These are phyloP conservation scores for Aythya baeri DNA, from an alignment of 2,113 vertebrate genomes.

Conservation along the genomic window DNA sequence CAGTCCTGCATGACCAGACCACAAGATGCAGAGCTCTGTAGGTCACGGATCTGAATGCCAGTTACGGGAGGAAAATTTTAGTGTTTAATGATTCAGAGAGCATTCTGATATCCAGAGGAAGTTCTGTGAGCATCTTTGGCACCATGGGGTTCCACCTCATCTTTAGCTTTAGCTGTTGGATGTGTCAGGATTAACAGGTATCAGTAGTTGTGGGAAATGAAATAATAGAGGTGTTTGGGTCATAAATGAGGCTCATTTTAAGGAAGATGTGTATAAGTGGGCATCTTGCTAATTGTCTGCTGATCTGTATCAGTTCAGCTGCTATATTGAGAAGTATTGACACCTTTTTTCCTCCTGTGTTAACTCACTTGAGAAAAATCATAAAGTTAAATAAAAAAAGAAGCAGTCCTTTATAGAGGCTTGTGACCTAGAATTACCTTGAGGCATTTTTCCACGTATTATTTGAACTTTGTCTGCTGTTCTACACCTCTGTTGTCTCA, in stretches of 20 bases:
- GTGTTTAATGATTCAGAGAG: not conserved
- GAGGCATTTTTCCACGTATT: not conserved
- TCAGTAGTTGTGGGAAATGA: not conserved
- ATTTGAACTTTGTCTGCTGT: not conserved
- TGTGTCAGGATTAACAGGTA: not conserved
- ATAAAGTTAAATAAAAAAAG: not conserved
- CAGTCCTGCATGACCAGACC: accelerated
- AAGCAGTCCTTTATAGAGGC: not conserved
- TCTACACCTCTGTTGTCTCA: not conserved
- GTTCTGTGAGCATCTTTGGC: not conserved
- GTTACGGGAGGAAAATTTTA: not conserved
- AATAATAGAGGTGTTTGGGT: not conserved
- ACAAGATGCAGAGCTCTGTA: not conserved
- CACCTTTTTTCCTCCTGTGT: not conserved
- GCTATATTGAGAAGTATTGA: not conserved
- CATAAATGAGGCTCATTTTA: not conserved
- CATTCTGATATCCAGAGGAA: not conserved
- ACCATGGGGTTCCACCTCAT: not conserved
- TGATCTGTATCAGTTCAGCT: not conserved
- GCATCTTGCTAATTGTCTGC: not conserved
- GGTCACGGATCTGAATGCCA: not conserved
- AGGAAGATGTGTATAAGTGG: not conserved
- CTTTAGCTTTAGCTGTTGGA: not conserved
- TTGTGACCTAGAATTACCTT: not conserved
- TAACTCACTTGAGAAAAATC: not conserved